Conservation (phyloP, 1,140 invertebrate genomes). For the Oreohelix idahoensis region DNA sequence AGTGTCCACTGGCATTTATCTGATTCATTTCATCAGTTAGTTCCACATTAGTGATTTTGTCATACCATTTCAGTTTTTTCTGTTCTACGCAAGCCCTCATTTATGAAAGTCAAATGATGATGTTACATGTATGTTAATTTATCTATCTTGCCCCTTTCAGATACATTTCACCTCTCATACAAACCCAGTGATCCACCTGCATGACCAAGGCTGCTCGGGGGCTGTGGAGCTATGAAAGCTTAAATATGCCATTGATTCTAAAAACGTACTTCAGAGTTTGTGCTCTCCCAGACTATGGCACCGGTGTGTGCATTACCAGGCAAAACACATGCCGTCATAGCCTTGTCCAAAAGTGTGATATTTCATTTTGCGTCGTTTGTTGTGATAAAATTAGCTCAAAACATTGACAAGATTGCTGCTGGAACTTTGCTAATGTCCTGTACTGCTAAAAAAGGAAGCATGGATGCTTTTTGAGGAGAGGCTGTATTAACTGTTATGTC, state of each 20-base stretch:
- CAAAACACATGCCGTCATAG: conserved; percentile 1
- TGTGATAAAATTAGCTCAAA: conserved; percentile 11
- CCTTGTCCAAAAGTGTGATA: conserved; percentile 11
- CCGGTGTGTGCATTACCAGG: neutral
- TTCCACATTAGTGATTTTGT: no score
- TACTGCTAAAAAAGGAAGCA: neutral
- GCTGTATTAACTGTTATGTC: neutral
- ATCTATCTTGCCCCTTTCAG: conserved; percentile 29
- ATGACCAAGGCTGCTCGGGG: conserved; percentile 31
- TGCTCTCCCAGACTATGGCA: neutral
- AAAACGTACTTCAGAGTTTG: neutral
- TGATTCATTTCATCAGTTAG: no score
- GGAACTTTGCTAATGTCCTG: neutral
- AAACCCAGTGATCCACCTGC: conserved; percentile 39
- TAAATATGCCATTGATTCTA: neutral
- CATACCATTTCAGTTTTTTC: no score
- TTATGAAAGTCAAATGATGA: no score
- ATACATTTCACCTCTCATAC: conserved; percentile 34
- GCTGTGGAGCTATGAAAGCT: neutral
- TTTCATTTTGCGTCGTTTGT: neutral
- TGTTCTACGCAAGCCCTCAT: no score
- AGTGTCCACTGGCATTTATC: no score
- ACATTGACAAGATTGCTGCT: neutral
- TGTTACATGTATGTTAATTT: no score
- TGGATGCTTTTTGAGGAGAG: neutral